Percentiles rank a stretch among this genome's conserved stretches.
Conservation (phyloP, 1,140 invertebrate species). For the Panonychus citri region DNA sequence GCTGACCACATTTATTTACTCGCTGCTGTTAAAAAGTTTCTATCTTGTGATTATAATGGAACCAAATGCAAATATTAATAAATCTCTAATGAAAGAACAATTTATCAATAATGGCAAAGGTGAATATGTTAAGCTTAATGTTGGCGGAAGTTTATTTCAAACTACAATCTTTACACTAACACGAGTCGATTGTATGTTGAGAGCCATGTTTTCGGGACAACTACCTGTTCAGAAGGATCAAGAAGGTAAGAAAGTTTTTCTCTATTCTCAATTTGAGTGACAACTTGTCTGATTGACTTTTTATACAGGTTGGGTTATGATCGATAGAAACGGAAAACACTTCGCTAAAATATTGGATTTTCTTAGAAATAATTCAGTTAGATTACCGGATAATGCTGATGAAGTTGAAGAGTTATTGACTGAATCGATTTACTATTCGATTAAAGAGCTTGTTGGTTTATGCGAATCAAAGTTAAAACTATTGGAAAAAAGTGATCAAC, state of each 20-base stretch:
- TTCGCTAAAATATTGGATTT: background rate
- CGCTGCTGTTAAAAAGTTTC: too few species aligned
- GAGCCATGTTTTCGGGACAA: background rate
- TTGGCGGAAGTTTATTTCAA: slow-evolving; percentile 71
- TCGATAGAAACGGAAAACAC: background rate
- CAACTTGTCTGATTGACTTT: too few species aligned
- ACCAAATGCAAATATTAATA: too few species aligned
- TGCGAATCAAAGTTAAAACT: background rate
- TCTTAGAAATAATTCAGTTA: background rate
- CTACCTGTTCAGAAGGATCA: too few species aligned
- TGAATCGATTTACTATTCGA: background rate
- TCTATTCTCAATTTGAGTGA: too few species aligned
- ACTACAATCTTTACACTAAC: slow-evolving; percentile 90
- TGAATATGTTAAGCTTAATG: slow-evolving; percentile 80
- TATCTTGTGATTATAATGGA: background rate
- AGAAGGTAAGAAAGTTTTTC: too few species aligned
- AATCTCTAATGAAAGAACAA: too few species aligned
- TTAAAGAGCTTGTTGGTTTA: background rate
- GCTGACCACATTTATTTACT: too few species aligned
- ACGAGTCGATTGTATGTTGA: slow-evolving; percentile 50
- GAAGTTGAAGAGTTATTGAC: background rate
- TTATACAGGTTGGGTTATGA: background rate
- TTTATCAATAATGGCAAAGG: slow-evolving; percentile 26
- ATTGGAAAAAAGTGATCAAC: background rate
- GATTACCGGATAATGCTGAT: background rate